A percentile compares a stretch with the other conserved stretches of the same genome.
Conservation (phyloP, 2,113 vertebrate genomes). For the Falcunculus frontatus region DNA sequence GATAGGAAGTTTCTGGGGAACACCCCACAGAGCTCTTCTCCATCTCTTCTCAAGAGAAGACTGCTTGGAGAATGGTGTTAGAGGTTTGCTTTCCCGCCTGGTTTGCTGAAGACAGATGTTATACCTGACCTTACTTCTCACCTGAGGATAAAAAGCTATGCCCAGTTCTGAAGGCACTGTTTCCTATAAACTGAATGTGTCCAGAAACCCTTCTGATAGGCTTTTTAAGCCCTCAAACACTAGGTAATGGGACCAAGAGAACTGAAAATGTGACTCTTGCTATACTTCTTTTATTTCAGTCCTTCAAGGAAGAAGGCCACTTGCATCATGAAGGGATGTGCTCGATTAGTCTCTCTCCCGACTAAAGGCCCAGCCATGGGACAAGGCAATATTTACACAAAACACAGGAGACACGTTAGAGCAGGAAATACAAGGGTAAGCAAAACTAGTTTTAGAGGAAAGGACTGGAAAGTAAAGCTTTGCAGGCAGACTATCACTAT, state of each 20-base stretch:
- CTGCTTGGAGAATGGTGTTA: neutral
- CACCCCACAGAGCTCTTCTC: neutral
- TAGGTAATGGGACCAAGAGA: neutral
- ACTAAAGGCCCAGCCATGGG: neutral
- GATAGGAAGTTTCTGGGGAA: constrained; percentile 9
- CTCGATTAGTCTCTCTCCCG: neutral
- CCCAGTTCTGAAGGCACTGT: neutral
- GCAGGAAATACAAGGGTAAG: neutral
- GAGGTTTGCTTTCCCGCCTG: neutral
- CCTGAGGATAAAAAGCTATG: neutral
- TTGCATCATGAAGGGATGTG: neutral
- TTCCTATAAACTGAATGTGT: neutral
- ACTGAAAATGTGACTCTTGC: neutral
- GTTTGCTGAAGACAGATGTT: neutral
- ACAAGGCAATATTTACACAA: neutral
- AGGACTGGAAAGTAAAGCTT: neutral
- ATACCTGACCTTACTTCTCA: neutral
- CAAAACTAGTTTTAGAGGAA: neutral
- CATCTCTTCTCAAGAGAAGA: neutral
- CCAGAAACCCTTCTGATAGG: neutral
- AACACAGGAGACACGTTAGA: neutral
- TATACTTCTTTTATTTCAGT: neutral
- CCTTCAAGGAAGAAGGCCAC: neutral
- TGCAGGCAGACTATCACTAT: neutral
- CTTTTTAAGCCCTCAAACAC: neutral